These are phyloP conservation scores for Lasioglossum leucozonium DNA, from an alignment of 2,888 invertebrate genomes.

Conservation along the genomic window DNA sequence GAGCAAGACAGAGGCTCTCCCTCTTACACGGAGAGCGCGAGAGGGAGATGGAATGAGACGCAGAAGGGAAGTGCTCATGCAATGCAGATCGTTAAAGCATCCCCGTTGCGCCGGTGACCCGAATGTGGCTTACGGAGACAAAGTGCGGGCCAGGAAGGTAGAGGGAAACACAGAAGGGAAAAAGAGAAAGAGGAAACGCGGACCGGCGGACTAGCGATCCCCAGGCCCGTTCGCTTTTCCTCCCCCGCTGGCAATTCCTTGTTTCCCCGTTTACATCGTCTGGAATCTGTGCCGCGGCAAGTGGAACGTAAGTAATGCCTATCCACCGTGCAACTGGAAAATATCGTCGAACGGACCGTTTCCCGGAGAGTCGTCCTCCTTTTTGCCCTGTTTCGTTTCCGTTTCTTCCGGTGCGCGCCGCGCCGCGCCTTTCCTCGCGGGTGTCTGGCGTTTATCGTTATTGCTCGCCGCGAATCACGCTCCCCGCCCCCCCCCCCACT, in stretches of 20 bases:
- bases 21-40: not conserved
- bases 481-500: too few relatives aligned
- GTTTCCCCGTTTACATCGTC: slow-evolving; percentile 61
- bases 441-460: slow-evolving; percentile 48
- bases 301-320: slow-evolving; percentile 53
- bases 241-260: slow-evolving; percentile 56
- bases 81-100: slow-evolving; percentile 78
- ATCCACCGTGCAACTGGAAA: slow-evolving; percentile 40
- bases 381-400: not conserved
- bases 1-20: not conserved
- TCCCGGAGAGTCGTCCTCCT: slow-evolving; percentile 4
- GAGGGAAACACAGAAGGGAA: slow-evolving; percentile 46
- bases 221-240: slow-evolving; percentile 59
- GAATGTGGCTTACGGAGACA: slow-evolving; percentile 74
- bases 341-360: slow-evolving; percentile 46
- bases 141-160: slow-evolving; percentile 60
- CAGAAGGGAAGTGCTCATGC: slow-evolving; percentile 70
- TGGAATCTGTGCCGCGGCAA: slow-evolving; percentile 55
- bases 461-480: slow-evolving; percentile 11
- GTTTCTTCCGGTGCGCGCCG: not conserved
- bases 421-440: slow-evolving; percentile 15
- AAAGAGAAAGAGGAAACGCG: slow-evolving; percentile 60
- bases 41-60: not conserved
- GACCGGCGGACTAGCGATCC: slow-evolving; percentile 41
- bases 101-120: slow-evolving; percentile 72